Evolutionary conservation across 1,140 invertebrate species (phyloP).

Genomic region (Cryptotermes secundus): DNA sequence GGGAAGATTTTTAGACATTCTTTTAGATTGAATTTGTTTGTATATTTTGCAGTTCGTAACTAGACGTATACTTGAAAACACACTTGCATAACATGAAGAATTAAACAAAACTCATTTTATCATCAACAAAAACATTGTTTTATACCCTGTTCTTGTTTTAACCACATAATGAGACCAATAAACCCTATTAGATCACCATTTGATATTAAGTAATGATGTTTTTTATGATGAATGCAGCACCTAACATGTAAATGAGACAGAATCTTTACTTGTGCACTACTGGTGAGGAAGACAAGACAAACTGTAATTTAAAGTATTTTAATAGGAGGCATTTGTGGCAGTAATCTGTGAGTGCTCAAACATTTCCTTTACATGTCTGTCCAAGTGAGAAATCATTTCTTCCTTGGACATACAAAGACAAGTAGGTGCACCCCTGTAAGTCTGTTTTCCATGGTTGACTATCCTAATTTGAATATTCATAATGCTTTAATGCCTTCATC

Average conservation of each 20-base stretch:
- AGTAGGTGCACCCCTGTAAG: too few species aligned
- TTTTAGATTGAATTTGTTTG: not conserved
- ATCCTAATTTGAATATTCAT: too few species aligned
- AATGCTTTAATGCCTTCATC: too few species aligned
- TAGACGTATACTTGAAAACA: not conserved
- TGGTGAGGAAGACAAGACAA: not conserved
- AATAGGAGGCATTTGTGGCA: not conserved
- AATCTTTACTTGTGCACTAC: not conserved
- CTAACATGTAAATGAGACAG: not conserved
- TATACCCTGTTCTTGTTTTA: not conserved
- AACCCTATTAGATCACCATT: not conserved
- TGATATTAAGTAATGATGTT: too few species aligned
- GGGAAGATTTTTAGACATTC: not conserved
- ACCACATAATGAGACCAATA: not conserved
- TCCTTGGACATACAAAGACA: not conserved
- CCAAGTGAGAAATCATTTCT: not conserved
- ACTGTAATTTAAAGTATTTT: not conserved
- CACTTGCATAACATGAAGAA: not conserved
- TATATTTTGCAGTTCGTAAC: not conserved
- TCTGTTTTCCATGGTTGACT: too few species aligned
- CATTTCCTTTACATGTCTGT: not conserved
- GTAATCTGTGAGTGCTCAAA: not conserved
- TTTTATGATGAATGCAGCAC: too few species aligned
- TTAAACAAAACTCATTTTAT: not conserved
- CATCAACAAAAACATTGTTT: not conserved